These are phyloP conservation scores for Copsychus sechellarum DNA, from an alignment of 2,113 vertebrate genomes.

Conservation along the genomic window DNA sequence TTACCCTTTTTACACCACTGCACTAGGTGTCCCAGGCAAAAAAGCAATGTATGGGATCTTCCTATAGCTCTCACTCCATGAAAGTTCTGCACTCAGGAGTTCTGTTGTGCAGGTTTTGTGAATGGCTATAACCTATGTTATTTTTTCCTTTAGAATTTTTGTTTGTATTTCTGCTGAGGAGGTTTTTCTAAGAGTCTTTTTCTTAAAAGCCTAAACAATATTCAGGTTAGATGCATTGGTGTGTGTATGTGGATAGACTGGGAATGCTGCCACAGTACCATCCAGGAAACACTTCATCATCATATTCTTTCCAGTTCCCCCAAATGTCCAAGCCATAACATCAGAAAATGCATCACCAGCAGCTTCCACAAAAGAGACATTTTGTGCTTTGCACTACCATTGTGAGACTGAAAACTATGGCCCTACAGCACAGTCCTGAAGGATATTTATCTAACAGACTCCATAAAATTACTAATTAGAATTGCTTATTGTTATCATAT, in stretches of 20 bases:
- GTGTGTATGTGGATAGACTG: not conserved
- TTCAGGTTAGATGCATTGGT: not conserved
- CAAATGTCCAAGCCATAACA: not conserved
- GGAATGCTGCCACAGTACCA: not conserved
- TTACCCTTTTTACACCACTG: fast-evolving
- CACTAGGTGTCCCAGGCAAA: not conserved
- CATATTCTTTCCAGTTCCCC: fast-evolving
- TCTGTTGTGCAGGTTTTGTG: not conserved
- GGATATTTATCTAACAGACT: not conserved
- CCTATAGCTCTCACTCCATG: not conserved
- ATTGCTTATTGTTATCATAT: not conserved
- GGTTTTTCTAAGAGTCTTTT: not conserved
- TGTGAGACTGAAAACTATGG: not conserved
- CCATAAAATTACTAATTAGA: not conserved
- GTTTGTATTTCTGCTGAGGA: not conserved
- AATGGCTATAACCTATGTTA: not conserved
- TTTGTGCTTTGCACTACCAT: not conserved
- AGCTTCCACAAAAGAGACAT: not conserved
- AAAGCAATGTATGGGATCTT: not conserved
- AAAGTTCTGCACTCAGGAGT: not conserved
- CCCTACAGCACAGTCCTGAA: not conserved
- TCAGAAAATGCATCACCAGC: not conserved
- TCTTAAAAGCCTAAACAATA: not conserved
- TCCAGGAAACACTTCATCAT: not conserved
- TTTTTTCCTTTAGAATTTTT: not conserved